Percentiles rank a stretch among this genome's conserved stretches.
These are phyloP conservation scores for Mus pahari DNA, from an alignment of 2,113 vertebrate genomes.

Conservation along the genomic window DNA sequence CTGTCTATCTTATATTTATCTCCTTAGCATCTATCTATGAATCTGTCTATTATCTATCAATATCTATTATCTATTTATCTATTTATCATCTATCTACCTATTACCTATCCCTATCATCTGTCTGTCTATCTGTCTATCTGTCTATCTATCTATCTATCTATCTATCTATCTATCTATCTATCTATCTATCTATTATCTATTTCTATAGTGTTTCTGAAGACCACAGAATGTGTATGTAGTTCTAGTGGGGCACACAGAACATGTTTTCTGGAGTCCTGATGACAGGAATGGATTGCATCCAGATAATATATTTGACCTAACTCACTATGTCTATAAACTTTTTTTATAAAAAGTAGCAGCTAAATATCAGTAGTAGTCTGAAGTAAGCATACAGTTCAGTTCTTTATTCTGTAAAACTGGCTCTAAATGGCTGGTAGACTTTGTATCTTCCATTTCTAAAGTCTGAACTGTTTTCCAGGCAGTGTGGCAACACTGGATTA, in stretches of 20 bases:
- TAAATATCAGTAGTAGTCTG: slow-evolving; percentile 21
- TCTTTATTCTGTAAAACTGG: slow-evolving; percentile 12
- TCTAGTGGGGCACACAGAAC: background rate
- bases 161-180: background rate
- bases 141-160: background rate
- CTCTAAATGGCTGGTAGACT: background rate
- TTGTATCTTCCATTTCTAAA: background rate
- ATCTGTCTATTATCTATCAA: background rate
- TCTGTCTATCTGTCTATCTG: background rate
- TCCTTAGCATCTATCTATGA: background rate
- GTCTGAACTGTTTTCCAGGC: background rate
- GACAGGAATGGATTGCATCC: background rate
- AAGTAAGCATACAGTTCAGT: background rate
- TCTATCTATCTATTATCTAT: background rate
- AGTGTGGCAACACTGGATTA: background rate
- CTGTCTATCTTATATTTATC: background rate
- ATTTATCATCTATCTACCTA: background rate
- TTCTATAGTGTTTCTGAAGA: background rate
- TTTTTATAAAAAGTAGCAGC: background rate
- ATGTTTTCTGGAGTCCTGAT: background rate
- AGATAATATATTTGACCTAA: slow-evolving; percentile 25
- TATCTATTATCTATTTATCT: background rate
- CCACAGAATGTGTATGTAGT: background rate
- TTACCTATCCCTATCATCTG: no score
- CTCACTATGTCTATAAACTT: background rate